These are phyloP conservation scores for Perdita meconis DNA, from an alignment of 2,888 invertebrate species.

Conservation along the genomic window DNA sequence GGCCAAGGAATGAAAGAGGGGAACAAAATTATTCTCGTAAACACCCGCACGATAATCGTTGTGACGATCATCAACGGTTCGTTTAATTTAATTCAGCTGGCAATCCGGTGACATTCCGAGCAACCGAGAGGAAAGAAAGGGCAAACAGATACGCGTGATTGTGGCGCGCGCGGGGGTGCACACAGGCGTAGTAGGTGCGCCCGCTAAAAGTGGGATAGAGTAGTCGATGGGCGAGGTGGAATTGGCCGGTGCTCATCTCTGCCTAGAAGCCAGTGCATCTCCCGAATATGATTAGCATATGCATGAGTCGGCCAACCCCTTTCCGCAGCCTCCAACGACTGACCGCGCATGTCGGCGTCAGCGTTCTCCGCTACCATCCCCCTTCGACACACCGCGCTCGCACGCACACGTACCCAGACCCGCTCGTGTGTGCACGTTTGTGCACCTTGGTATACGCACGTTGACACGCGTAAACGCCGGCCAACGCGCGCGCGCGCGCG, in stretches of 20 bases:
- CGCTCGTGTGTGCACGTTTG: not conserved
- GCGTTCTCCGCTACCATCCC: slow-evolving; percentile 71
- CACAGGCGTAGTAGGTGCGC: slow-evolving; percentile 20
- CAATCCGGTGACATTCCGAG: slow-evolving; percentile 34
- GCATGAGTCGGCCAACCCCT: slow-evolving; percentile 78
- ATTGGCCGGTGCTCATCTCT: slow-evolving; percentile 73
- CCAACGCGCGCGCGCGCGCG: slow-evolving; percentile 24
- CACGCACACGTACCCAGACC: not conserved
- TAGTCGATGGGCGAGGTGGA: slow-evolving; percentile 66
- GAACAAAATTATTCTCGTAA: not conserved
- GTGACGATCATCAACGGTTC: slow-evolving; percentile 24
- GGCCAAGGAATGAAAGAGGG: not conserved
- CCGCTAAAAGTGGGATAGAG: slow-evolving; percentile 55
- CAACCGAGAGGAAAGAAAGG: slow-evolving; percentile 37
- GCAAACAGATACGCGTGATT: slow-evolving; percentile 27
- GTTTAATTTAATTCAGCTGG: slow-evolving; percentile 61
- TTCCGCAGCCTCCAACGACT: slow-evolving; percentile 75
- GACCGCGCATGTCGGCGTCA: slow-evolving; percentile 80
- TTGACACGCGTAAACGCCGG: slow-evolving; percentile 40
- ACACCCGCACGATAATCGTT: slow-evolving; percentile 25
- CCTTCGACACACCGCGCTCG: slow-evolving; percentile 23
- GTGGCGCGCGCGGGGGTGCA: slow-evolving; percentile 11
- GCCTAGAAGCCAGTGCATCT: slow-evolving; percentile 74
- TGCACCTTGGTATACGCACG: not conserved
- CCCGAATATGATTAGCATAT: slow-evolving; percentile 81